phyloP scores from a whole-genome alignment of 2,797 vertebrate species.

The Notolepis coatsorum region DNA sequence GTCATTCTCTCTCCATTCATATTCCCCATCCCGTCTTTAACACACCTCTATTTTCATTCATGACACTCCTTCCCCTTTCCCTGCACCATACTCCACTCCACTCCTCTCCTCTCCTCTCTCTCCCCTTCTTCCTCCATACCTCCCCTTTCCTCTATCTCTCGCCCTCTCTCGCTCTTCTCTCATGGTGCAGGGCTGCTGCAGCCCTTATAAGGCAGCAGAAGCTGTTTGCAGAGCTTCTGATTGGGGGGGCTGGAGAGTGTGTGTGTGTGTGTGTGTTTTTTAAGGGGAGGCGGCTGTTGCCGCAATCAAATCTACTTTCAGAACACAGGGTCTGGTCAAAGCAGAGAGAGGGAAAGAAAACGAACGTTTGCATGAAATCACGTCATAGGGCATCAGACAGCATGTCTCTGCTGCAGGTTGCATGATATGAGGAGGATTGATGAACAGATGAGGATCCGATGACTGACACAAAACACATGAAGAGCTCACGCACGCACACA shows the following conservation, averaged over 20 bases:
- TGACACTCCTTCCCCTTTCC: slow-evolving; percentile 30
- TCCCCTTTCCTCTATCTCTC: slow-evolving; percentile 46
- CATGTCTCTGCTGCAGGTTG: neutral
- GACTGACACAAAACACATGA: neutral
- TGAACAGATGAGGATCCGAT: neutral
- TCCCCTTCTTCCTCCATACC: slow-evolving; percentile 45
- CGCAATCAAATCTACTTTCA: slow-evolving; percentile 32
- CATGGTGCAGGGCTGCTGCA: slow-evolving; percentile 57
- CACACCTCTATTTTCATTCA: slow-evolving; percentile 49
- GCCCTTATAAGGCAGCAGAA: slow-evolving; percentile 82
- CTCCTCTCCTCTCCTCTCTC: slow-evolving; percentile 6
- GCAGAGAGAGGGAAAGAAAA: slow-evolving; percentile 2
- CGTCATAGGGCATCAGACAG: neutral
- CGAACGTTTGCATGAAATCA: too few species aligned
- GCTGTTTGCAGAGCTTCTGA: slow-evolving; percentile 60
- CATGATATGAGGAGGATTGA: neutral
- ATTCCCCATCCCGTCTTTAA: neutral
- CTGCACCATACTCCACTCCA: neutral
- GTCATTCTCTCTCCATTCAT: slow-evolving; percentile 1
- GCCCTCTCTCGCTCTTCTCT: slow-evolving; percentile 44
- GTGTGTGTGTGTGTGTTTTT: neutral
- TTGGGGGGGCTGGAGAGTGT: slow-evolving; percentile 59
- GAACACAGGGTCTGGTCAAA: slow-evolving; percentile 26
- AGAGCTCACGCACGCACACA: neutral
- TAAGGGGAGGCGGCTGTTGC: slow-evolving; percentile 30